phyloP scores from a whole-genome alignment of 2,888 invertebrate genomes.

The Andrena dorsata region DNA sequence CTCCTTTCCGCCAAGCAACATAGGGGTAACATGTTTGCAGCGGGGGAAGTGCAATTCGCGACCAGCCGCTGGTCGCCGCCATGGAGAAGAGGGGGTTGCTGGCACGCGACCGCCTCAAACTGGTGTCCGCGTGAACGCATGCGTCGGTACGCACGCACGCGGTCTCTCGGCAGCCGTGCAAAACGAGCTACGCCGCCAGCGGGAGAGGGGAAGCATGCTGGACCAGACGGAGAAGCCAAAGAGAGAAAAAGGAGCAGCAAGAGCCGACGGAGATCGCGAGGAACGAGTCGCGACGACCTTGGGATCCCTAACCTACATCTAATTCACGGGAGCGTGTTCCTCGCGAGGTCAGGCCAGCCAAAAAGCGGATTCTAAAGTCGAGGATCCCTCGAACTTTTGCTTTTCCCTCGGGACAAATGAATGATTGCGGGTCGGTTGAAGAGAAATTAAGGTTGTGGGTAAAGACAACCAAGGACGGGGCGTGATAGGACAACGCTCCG shows the following conservation, averaged over 20 bases:
- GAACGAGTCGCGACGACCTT: slow-evolving; percentile 65
- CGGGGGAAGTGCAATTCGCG: not conserved
- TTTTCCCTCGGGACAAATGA: not conserved
- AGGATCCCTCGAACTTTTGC: not conserved
- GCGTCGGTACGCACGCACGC: slow-evolving; percentile 56
- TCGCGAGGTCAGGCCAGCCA: not conserved
- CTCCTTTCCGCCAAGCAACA: not conserved
- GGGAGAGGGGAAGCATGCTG: slow-evolving; percentile 38
- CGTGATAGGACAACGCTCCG: too few species aligned
- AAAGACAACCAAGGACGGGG: too few species aligned
- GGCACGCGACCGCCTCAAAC: slow-evolving; percentile 76
- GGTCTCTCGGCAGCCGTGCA: slow-evolving; percentile 26
- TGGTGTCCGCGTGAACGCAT: slow-evolving; percentile 41
- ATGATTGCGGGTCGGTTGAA: not conserved
- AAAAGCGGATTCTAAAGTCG: not conserved
- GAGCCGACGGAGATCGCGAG: slow-evolving; percentile 28
- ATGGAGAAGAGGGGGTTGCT: slow-evolving; percentile 55
- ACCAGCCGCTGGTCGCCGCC: slow-evolving; percentile 1
- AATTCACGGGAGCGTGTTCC: slow-evolving; percentile 47
- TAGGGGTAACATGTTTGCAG: not conserved
- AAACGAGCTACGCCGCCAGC: slow-evolving; percentile 33
- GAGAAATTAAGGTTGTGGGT: not conserved
- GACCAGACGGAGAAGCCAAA: slow-evolving; percentile 49
- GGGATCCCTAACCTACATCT: slow-evolving; percentile 77
- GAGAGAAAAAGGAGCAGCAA: slow-evolving; percentile 58